These are phyloP conservation scores for Phoenicopterus ruber DNA, from an alignment of 2,113 vertebrate species.

Conservation along the genomic window DNA sequence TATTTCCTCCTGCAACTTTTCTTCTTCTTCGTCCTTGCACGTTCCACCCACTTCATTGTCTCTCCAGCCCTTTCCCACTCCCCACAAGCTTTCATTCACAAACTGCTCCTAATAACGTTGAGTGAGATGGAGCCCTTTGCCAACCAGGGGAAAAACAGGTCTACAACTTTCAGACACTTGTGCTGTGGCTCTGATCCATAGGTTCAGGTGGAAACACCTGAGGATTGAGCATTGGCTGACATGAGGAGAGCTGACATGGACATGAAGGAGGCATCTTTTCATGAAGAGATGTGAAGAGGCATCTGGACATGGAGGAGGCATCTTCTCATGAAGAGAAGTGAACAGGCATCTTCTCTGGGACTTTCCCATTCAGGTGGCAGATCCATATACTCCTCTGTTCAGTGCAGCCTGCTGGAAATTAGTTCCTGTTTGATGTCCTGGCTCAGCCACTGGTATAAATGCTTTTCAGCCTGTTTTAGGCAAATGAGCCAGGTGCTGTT, in stretches of 20 bases:
- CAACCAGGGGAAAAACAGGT: neutral
- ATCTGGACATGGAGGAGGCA: neutral
- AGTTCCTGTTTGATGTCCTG: neutral
- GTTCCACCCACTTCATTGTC: neutral
- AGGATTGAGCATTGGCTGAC: neutral
- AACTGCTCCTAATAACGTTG: fast-evolving
- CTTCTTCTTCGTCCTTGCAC: fast-evolving
- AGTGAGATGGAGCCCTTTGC: neutral
- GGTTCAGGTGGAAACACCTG: neutral
- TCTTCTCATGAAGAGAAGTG: neutral
- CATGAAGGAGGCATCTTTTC: neutral
- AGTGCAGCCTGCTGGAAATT: neutral
- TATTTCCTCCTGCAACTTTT: neutral
- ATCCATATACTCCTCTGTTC: neutral
- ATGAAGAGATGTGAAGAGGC: neutral
- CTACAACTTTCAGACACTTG: neutral
- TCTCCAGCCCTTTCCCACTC: neutral
- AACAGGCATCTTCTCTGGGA: neutral
- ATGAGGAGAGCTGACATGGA: neutral
- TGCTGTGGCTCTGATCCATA: too few species aligned
- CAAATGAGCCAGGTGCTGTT: neutral
- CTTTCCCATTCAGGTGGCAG: neutral
- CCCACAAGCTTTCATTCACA: neutral
- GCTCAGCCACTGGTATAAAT: neutral
- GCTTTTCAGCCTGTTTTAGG: neutral